Conservation (phyloP, 2,113 vertebrate genomes). For the Merops nubicus region DNA sequence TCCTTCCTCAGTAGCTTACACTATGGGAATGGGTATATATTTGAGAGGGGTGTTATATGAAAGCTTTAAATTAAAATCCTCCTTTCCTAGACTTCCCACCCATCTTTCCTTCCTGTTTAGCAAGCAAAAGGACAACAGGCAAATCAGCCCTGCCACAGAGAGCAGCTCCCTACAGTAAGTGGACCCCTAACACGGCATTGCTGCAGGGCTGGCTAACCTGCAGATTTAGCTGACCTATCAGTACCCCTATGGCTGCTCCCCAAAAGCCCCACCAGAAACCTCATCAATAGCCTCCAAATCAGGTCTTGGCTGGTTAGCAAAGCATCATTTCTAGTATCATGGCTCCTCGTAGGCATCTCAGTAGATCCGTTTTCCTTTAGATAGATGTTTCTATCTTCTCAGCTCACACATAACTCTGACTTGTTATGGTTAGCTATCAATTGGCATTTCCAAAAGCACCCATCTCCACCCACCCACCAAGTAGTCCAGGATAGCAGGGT, state of each 20-base stretch:
- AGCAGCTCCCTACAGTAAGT: background rate
- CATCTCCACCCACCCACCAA: slow-evolving; percentile 22
- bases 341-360: background rate
- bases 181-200: background rate
- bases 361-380: background rate
- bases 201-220: background rate
- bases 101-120: slow-evolving; percentile 21
- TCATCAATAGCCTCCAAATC: background rate
- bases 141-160: background rate
- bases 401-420: background rate
- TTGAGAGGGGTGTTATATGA: background rate
- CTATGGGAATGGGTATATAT: background rate
- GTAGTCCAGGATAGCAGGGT: slow-evolving; percentile 10
- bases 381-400: background rate
- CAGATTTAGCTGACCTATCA: background rate
- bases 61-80: slow-evolving; percentile 15
- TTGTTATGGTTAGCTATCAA: slow-evolving; percentile 13
- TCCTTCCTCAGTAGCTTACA: background rate
- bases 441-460: slow-evolving; percentile 29
- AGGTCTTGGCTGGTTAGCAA: background rate
- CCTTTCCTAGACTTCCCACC: background rate
- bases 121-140: slow-evolving; percentile 13
- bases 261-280: background rate
- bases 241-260: background rate
- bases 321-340: background rate